Evolutionary conservation across 2,113 vertebrate species (phyloP).

Genomic region (Collichthys lucidus): DNA sequence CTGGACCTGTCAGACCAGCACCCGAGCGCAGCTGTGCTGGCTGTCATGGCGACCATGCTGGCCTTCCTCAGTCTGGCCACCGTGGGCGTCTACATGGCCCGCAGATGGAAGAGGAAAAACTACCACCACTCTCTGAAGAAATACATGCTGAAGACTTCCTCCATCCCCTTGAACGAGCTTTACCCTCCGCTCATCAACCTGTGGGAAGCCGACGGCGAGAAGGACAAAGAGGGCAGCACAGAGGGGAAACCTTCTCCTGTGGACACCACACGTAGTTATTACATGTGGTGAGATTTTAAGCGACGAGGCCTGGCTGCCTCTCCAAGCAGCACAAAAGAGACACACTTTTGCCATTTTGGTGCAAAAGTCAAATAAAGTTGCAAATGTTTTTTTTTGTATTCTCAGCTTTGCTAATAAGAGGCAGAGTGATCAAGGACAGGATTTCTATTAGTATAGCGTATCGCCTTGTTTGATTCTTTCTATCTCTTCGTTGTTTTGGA

Average conservation of each 20-base stretch:
- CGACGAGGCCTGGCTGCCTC: constrained; percentile 83
- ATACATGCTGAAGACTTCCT: constrained; percentile 99
- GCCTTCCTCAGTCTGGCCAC: constrained; percentile 93
- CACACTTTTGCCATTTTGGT: constrained; percentile 88
- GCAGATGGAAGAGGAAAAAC: constrained; percentile 96
- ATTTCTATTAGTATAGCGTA: constrained; percentile 93
- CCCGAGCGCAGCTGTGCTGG: constrained; percentile 91
- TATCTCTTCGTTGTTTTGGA: constrained; percentile 73
- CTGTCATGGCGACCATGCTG: constrained; percentile 93
- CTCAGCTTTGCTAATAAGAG: constrained; percentile 91
- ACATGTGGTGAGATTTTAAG: constrained; percentile 94
- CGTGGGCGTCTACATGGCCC: constrained; percentile 88
- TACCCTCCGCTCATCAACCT: constrained; percentile 99
- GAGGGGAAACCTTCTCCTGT: constrained; percentile 94
- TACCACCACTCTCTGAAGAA: constrained; percentile 98
- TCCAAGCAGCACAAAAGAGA: constrained; percentile 79
- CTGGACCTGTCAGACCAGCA: constrained; percentile 92
- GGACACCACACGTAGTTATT: constrained; percentile 98
- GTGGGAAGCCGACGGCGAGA: constrained; percentile 96
- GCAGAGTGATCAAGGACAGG: constrained; percentile 86
- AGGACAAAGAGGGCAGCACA: constrained; percentile 92
- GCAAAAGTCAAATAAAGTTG: constrained; percentile 87
- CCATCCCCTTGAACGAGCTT: constrained; percentile 97
- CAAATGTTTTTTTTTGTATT: constrained; percentile 86
- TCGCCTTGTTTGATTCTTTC: constrained; percentile 81